A percentile compares a stretch with the other conserved stretches of the same genome.
Conservation (phyloP, 2,888 invertebrate species). For the Melangyna quadrimaculata region DNA sequence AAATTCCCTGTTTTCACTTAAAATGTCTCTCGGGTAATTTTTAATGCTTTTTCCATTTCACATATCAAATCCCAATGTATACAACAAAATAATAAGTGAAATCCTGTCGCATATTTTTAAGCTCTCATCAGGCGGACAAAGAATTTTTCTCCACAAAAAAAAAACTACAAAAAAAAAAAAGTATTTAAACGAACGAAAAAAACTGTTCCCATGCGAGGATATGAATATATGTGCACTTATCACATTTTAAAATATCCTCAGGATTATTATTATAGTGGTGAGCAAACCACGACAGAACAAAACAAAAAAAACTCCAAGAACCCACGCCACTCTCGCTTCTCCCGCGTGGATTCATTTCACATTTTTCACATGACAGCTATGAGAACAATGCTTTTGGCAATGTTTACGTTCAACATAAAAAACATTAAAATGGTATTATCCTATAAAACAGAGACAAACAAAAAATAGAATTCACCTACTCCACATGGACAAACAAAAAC, state of each 20-base stretch:
- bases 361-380: conserved; percentile 68
- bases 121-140: conserved; percentile 59
- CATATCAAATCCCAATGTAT: conserved; percentile 42
- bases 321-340: background rate
- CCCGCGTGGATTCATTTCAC: conserved; percentile 66
- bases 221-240: conserved; percentile 63
- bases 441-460: conserved; percentile 20
- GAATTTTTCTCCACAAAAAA: conserved; percentile 11
- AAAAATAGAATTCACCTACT: conserved; percentile 4
- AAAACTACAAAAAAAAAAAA: conserved; percentile 15
- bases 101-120: conserved; percentile 62
- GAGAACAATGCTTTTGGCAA: conserved; percentile 60
- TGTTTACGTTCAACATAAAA: conserved; percentile 65
- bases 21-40: conserved; percentile 29
- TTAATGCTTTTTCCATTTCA: conserved; percentile 43
- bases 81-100: conserved; percentile 52
- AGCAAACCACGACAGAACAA: conserved; percentile 34
- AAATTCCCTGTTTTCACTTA: conserved; percentile 10
- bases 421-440: conserved; percentile 71
- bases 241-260: conserved; percentile 68
- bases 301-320: conserved; percentile 19
- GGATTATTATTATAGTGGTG: conserved; percentile 69
- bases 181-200: too few species aligned
- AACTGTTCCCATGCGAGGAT: conserved; percentile 32
- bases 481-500: background rate